Evolutionary conservation across 2,113 vertebrate genomes (phyloP).

Genomic region (Stercorarius parasiticus): DNA sequence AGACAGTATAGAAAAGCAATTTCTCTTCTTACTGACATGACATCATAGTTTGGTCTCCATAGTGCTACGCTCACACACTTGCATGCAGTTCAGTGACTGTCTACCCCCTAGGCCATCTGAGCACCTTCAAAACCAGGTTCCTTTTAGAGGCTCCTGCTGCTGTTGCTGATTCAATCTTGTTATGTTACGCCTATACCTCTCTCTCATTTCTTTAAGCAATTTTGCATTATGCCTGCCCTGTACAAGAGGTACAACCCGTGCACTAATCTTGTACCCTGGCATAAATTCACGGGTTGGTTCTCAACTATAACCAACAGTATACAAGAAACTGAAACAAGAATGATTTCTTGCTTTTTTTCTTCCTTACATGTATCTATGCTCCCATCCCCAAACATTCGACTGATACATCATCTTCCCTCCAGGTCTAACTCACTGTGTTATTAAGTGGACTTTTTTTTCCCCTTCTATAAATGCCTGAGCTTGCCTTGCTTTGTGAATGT

Average conservation of each 20-base stretch:
- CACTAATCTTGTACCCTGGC: not conserved
- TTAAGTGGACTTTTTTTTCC: not conserved
- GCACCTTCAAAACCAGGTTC: not conserved
- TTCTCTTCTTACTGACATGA: not conserved
- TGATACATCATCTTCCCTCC: not conserved
- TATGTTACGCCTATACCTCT: not conserved
- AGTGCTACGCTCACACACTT: not conserved
- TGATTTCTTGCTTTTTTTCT: not conserved
- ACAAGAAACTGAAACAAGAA: not conserved
- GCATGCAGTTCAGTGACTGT: not conserved
- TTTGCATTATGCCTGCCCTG: not conserved
- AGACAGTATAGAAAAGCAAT: not conserved
- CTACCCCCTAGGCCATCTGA: not conserved
- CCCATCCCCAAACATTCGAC: rapidly evolving
- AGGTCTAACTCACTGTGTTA: not conserved
- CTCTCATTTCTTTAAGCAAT: not conserved
- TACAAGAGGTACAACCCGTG: not conserved
- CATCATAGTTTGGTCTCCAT: not conserved
- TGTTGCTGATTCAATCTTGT: not conserved
- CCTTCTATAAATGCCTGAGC: not conserved
- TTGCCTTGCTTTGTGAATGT: not conserved
- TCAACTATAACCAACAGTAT: not conserved
- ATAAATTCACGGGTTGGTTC: not conserved
- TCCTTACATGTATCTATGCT: not conserved
- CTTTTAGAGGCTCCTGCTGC: not conserved